A percentile compares a stretch with the other conserved stretches of the same genome.
Conservation (phyloP, 1,140 invertebrate species). For the Papilio polyxenes region DNA sequence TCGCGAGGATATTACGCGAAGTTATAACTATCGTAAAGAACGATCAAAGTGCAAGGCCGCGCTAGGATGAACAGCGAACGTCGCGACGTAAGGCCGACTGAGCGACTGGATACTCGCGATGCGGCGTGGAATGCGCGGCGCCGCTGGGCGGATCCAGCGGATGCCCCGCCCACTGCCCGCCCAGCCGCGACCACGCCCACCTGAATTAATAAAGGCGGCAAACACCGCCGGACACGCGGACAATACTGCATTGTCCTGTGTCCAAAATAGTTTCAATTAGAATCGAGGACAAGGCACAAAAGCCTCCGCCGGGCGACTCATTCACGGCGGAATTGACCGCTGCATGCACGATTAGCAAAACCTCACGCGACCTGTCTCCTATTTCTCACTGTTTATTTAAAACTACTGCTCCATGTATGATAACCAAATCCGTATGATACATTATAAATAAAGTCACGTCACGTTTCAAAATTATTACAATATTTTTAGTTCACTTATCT, state of each 20-base stretch:
- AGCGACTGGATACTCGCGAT: constrained; percentile 46
- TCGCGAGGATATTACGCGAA: constrained; percentile 35
- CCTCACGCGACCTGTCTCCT: constrained; percentile 33
- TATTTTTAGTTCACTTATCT: neutral
- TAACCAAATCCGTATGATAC: neutral
- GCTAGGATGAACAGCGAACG: constrained; percentile 64
- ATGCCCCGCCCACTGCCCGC: constrained; percentile 64
- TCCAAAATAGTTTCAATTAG: constrained; percentile 80
- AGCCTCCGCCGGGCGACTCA: constrained; percentile 64
- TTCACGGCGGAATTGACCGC: constrained; percentile 68
- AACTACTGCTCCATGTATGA: neutral
- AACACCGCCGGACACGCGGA: constrained; percentile 79
- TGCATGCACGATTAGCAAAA: constrained; percentile 68
- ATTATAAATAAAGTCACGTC: neutral
- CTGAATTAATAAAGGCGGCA: constrained; percentile 80
- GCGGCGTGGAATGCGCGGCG: constrained; percentile 57
- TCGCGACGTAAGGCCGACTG: constrained; percentile 74
- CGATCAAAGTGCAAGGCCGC: constrained; percentile 54
- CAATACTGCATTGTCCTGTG: constrained; percentile 77
- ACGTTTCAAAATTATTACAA: neutral
- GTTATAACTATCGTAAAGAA: constrained; percentile 51
- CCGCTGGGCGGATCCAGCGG: constrained; percentile 58
- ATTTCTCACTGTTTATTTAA: constrained; percentile 27
- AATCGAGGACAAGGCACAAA: constrained; percentile 73
- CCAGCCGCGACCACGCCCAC: constrained; percentile 67